Evolutionary conservation across 2,888 invertebrate genomes (phyloP).

Genomic region (Hirtodrosophila duncani): DNA sequence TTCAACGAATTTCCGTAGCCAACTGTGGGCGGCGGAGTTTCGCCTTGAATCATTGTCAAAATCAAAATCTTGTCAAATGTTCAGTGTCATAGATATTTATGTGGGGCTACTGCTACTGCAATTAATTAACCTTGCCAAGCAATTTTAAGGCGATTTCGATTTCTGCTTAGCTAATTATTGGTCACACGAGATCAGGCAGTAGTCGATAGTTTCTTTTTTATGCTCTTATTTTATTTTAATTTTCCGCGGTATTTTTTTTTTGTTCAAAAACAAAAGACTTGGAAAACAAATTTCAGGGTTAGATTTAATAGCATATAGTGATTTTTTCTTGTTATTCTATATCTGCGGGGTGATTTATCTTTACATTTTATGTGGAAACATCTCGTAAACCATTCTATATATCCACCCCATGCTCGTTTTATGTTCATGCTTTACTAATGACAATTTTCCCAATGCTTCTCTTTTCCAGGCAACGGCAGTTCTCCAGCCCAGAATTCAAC

Average conservation of each 20-base stretch:
- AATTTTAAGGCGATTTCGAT: constrained; percentile 55
- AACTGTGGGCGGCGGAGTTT: neutral
- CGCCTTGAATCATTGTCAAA: constrained; percentile 36
- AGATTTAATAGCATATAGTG: neutral
- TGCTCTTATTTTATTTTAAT: neutral
- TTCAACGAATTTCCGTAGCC: too few species aligned
- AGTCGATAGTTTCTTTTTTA: neutral
- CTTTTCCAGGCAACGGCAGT: constrained; percentile 77
- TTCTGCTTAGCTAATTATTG: constrained; percentile 48
- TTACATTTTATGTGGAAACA: too few species aligned
- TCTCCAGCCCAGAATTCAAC: constrained; percentile 79
- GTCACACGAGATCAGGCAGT: constrained; percentile 13
- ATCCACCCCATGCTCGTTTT: neutral
- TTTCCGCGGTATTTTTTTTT: neutral
- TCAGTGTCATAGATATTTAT: constrained; percentile 26
- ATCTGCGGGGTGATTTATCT: too few species aligned
- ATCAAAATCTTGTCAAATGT: constrained; percentile 36
- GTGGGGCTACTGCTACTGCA: constrained; percentile 16
- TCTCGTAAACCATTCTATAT: too few species aligned
- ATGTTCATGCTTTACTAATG: constrained; percentile 5
- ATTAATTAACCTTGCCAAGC: constrained; percentile 60
- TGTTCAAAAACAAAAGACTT: constrained; percentile 41
- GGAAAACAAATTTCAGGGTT: constrained; percentile 40
- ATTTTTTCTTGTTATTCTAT: constrained; percentile 11
- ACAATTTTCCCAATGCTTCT: constrained; percentile 16